Conservation (phyloP, 2,113 vertebrate species). For the Antigone vipio region DNA sequence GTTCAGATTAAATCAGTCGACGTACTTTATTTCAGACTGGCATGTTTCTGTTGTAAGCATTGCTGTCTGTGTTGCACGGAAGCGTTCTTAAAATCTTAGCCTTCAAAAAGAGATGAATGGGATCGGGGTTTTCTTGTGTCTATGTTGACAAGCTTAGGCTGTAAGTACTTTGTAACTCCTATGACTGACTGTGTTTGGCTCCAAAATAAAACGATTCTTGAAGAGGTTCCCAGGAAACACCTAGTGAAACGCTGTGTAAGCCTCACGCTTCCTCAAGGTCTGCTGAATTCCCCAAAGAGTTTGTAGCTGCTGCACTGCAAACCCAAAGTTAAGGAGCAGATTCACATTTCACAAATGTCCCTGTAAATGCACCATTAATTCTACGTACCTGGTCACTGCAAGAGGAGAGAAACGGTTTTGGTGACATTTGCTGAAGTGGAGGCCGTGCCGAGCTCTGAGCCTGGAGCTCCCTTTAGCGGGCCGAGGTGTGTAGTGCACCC, state of each 20-base stretch:
- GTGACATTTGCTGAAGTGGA: rapidly evolving
- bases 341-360: neutral
- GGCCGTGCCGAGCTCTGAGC: neutral
- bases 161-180: neutral
- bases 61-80: rapidly evolving
- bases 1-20: neutral
- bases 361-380: neutral
- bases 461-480: slow-evolving; percentile 70
- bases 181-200: neutral
- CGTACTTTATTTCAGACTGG: neutral
- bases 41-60: neutral
- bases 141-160: neutral
- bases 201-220: neutral
- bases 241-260: neutral
- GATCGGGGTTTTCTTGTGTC: neutral
- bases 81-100: neutral
- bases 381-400: neutral
- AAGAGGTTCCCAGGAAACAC: neutral
- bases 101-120: neutral
- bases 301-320: neutral
- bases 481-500: neutral
- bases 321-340: neutral
- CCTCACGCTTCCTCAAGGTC: neutral
- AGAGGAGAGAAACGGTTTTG: neutral
- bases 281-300: neutral